Base-by-base conservation (phyloP, 2,888 invertebrate species). In the Bedellia somnulentella region DNA sequence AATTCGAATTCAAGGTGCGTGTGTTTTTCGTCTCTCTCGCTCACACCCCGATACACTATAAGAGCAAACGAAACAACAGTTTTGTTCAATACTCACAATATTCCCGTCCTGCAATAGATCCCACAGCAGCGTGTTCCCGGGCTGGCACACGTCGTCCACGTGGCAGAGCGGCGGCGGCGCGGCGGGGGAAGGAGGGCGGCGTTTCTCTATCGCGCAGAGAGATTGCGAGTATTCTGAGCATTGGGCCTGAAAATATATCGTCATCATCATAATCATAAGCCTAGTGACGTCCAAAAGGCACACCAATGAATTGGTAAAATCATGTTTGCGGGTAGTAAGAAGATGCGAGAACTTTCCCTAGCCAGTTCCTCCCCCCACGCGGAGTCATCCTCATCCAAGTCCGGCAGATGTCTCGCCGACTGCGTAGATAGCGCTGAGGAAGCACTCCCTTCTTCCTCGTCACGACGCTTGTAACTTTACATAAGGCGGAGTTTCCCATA, bases 401-500 rank as follows among this genome's bases (percentile, higher is more conserved):
- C 94, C 0, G 92, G 93, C 83, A 94, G 86, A n/a, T n/a, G n/a
- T n/a, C n/a, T n/a, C 47, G 93, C 93, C 2, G 93, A 93, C 64
- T 94, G 93, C 44, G 89, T 92, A 37, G 93, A 93, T n/a, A n/a
- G n/a, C n/a, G n/a, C n/a, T 0, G 93, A 93, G n/a, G 93, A 93
- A 44, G 93, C 91, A 49, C 93, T 93, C n/a, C 91, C 93, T 46
- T 86, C 86, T 33, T 85, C 85, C 44, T 87, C 86, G 31, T 81
- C 82, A 6, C 51, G 60, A 11, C 68, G 63, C 43, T 73, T 75
- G 52, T 71, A 73, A 35, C 59, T 67, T 48, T 75, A 71, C 67
- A 75, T 60, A 4, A 75, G 47, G 0, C 73, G 71, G 33, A 86
- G 80, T 44, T 86, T 85, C 70, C n/a, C n/a, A n/a, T n/a, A n/a